Percentiles rank a stretch among this genome's conserved stretches.
Evolutionary conservation across 2,888 invertebrate species (phyloP).

Genomic region (Melanargia galathea): DNA sequence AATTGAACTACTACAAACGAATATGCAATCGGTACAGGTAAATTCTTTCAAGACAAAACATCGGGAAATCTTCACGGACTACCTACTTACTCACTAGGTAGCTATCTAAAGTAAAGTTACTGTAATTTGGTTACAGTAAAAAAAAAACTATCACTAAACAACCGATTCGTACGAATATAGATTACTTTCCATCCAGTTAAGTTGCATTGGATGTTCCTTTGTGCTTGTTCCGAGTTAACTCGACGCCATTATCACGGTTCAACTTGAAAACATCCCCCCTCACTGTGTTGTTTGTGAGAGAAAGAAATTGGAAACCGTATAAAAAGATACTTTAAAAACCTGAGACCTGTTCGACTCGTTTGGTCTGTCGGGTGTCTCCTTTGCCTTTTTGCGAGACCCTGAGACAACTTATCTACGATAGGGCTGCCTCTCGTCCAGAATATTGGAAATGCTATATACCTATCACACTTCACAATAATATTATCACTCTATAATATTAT

Average conservation of each 20-base stretch:
- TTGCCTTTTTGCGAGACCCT: slow-evolving; percentile 37
- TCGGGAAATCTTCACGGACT: too few species aligned
- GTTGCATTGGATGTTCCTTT: slow-evolving; percentile 47
- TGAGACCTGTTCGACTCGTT: slow-evolving; percentile 64
- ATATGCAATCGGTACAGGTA: too few species aligned
- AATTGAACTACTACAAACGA: too few species aligned
- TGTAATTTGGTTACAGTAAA: neutral
- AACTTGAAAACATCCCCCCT: slow-evolving; percentile 48
- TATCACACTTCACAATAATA: too few species aligned
- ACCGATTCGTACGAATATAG: slow-evolving; percentile 25
- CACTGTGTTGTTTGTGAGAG: slow-evolving; percentile 61
- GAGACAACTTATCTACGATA: slow-evolving; percentile 23
- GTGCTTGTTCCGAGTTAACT: slow-evolving; percentile 47
- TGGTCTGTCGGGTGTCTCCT: slow-evolving; percentile 48
- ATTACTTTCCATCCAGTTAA: slow-evolving; percentile 47
- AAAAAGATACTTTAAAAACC: slow-evolving; percentile 59
- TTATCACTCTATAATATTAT: too few species aligned
- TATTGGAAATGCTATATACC: neutral
- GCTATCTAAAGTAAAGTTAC: too few species aligned
- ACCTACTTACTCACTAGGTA: too few species aligned
- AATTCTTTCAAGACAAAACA: too few species aligned
- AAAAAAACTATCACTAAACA: slow-evolving; percentile 9
- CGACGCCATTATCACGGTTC: slow-evolving; percentile 62
- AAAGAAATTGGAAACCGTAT: slow-evolving; percentile 66
- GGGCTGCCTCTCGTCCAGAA: neutral